A percentile compares a stretch with the other conserved stretches of the same genome.
These are phyloP conservation scores for Sporophila hypoxantha DNA, from an alignment of 2,113 vertebrate species.

Conservation along the genomic window DNA sequence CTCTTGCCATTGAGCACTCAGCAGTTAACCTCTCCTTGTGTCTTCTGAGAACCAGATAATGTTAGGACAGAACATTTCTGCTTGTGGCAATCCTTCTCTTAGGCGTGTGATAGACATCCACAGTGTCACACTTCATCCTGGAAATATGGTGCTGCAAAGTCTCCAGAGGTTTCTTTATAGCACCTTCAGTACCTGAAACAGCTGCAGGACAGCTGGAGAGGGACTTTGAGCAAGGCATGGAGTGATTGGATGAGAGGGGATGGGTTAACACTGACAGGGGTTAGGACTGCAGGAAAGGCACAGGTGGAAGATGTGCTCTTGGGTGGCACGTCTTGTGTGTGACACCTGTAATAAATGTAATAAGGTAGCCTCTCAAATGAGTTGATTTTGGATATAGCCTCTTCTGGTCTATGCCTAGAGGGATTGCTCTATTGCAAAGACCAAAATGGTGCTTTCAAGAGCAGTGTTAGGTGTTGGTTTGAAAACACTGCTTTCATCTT, in stretches of 20 bases:
- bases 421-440: background rate
- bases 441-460: background rate
- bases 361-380: background rate
- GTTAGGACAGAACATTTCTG: background rate
- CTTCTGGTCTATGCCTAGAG: background rate
- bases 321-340: background rate
- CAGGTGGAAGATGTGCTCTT: background rate
- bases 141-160: background rate
- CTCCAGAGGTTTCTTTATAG: background rate
- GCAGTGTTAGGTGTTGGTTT: background rate
- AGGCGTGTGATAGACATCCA: background rate
- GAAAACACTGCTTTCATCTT: background rate
- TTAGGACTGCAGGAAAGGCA: background rate
- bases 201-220: background rate
- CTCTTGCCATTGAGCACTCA: background rate
- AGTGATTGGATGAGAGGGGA: background rate
- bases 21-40: background rate
- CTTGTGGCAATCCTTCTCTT: background rate
- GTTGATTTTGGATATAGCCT: background rate
- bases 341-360: background rate
- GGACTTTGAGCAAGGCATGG: background rate
- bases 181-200: background rate
- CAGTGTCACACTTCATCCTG: background rate
- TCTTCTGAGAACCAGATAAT: background rate
- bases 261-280: background rate